Conservation (phyloP, 2,888 invertebrate genomes). For the Mechanitis messenoides region DNA sequence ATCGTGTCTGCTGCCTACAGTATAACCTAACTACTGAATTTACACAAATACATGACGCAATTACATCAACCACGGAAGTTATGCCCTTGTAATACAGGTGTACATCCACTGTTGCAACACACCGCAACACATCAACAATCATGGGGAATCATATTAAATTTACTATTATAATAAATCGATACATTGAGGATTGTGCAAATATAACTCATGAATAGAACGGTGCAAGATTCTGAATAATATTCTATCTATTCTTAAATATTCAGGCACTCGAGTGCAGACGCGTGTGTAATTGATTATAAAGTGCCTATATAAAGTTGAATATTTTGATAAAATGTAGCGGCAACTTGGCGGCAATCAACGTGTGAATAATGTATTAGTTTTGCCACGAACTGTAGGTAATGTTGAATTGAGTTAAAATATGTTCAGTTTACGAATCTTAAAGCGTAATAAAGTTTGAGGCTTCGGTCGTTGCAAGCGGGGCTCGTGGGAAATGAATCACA, state of each 20-base stretch:
- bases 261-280: conserved; percentile 4
- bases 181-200: conserved; percentile 7
- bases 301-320: conserved; percentile 17
- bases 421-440: conserved; percentile 40
- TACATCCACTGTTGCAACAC: conserved; percentile 22
- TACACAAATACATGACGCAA: conserved; percentile 53
- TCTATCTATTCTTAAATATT: conserved; percentile 10
- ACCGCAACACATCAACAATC: neutral
- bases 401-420: conserved; percentile 31
- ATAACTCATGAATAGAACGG: conserved; percentile 11
- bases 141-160: conserved; percentile 6
- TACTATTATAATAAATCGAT: conserved; percentile 7
- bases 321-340: conserved; percentile 21
- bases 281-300: conserved; percentile 21
- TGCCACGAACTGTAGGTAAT: conserved; percentile 20
- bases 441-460: conserved; percentile 55
- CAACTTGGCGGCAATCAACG: conserved; percentile 33
- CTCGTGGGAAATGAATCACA: conserved; percentile 75
- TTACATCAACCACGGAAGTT: conserved; percentile 68
- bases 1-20: conserved; percentile 43
- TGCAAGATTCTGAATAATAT: conserved; percentile 1
- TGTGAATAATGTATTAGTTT: conserved; percentile 40
- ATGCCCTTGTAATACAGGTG: conserved; percentile 44
- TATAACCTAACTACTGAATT: conserved; percentile 35
- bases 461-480: conserved; percentile 52